Percentiles rank a stretch among this genome's conserved stretches.
These are phyloP conservation scores for Spermophilus dauricus DNA, from an alignment of 2,113 vertebrate genomes.

Conservation along the genomic window DNA sequence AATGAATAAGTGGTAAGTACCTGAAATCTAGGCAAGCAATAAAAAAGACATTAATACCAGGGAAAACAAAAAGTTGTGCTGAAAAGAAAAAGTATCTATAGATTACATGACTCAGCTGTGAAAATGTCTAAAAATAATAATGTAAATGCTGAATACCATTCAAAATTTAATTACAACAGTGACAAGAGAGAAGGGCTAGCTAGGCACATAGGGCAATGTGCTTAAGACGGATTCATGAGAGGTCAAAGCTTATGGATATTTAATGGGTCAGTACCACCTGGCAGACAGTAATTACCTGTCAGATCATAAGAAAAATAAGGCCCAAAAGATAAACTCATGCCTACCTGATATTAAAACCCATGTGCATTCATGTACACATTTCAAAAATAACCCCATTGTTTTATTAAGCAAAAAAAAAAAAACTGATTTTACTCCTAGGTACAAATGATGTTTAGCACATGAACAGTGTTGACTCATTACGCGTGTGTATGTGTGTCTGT, in stretches of 20 bases:
- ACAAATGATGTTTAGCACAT: neutral
- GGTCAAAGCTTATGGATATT: neutral
- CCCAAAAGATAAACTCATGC: neutral
- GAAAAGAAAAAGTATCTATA: neutral
- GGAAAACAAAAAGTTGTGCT: neutral
- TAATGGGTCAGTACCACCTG: neutral
- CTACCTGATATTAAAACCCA: neutral
- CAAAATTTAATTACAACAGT: constrained; percentile 4
- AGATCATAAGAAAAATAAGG: neutral
- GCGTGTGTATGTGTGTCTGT: neutral
- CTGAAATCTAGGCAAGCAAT: neutral
- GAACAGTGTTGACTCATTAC: neutral
- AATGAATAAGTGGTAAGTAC: neutral
- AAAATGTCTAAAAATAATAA: neutral
- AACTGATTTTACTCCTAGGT: neutral
- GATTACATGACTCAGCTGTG: neutral
- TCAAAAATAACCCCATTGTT: neutral
- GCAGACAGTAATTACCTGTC: neutral
- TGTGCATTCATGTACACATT: neutral
- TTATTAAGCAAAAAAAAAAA: neutral
- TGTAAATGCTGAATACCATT: neutral
- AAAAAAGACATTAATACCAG: neutral
- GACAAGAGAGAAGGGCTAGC: neutral
- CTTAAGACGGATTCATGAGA: neutral
- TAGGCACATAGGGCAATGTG: neutral